These are phyloP conservation scores for Corvus cornix DNA, from an alignment of 2,113 vertebrate genomes.

Conservation along the genomic window DNA sequence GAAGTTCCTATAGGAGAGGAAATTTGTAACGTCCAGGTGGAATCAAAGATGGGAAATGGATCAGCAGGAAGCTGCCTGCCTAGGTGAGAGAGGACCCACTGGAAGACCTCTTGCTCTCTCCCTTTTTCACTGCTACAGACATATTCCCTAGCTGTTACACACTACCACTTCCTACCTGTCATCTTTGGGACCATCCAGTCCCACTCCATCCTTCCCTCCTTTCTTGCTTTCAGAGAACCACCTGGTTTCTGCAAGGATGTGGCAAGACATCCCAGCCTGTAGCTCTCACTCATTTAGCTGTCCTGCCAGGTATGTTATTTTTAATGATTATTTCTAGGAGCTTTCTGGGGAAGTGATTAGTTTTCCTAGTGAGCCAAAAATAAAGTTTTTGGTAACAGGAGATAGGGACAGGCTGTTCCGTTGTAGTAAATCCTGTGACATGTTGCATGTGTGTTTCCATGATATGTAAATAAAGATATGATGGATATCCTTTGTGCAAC, in stretches of 20 bases:
- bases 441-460: constrained; percentile 64
- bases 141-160: neutral
- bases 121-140: neutral
- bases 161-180: neutral
- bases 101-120: neutral
- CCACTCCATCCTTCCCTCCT: neutral
- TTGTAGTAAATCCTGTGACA: constrained; percentile 34
- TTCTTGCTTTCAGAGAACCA: neutral
- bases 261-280: neutral
- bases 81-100: neutral
- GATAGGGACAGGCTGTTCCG: neutral
- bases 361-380: constrained; percentile 31
- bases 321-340: constrained; percentile 48
- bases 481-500: constrained; percentile 19
- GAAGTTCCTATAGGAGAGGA: neutral
- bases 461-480: constrained; percentile 75
- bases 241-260: neutral
- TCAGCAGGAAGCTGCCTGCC: neutral
- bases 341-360: constrained; percentile 37
- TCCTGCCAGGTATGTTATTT: constrained; percentile 5
- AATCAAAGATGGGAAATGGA: neutral
- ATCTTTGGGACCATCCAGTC: neutral
- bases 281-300: constrained; percentile 16
- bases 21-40: neutral
- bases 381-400: constrained; percentile 1